Base-by-base conservation (phyloP, 2,797 vertebrate genomes). In the Poecilia picta region DNA sequence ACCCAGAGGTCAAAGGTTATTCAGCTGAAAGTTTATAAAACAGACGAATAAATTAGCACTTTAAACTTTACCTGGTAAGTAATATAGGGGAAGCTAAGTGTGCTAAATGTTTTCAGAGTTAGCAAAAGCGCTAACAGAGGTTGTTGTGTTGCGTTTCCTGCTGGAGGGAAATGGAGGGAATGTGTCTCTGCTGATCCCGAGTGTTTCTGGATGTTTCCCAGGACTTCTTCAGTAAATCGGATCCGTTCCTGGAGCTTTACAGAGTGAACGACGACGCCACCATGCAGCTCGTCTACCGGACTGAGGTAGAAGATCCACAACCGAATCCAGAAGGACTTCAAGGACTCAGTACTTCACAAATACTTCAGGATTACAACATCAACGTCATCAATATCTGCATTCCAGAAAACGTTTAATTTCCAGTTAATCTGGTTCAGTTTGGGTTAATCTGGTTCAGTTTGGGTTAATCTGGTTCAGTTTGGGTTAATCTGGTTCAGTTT, bases 141-240 rank as follows among this genome's bases (percentile, higher is more conserved):
- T 39, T 66, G 5, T 2, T 64, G 1, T 64, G 62, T 36, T 33
- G 15, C 4, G 15, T 33, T 62, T 53, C 23, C 46, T 47, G 46
- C 4, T 18, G 15, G 5, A 18, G 46, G 13, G 5, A 16, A 16
- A 33, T 33, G 59, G 59, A 62, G 28, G n/a, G 5, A 55, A 55
- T 1, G 4, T 15, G 15, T 62, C 55, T 47, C 16, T 47, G 55
- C n/a, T 28, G 57, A 25, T 72, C 13, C 12, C 2, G 41, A 45
- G 68, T 72, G 70, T 10, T 81, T 73, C 57, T 57, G 74, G 68
- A 55, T 55, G 46, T 72, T 82, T 73, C 72, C 87, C 82, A 99
- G 98, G 98, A 99, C 94, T 99, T 99, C 93, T 99, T 99, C 96
- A 99, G 96, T 91, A 99, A 99, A 92, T 99, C 98, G 0, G 98